These are phyloP conservation scores for Eciton burchellii DNA, from an alignment of 1,140 invertebrate species.

Conservation along the genomic window DNA sequence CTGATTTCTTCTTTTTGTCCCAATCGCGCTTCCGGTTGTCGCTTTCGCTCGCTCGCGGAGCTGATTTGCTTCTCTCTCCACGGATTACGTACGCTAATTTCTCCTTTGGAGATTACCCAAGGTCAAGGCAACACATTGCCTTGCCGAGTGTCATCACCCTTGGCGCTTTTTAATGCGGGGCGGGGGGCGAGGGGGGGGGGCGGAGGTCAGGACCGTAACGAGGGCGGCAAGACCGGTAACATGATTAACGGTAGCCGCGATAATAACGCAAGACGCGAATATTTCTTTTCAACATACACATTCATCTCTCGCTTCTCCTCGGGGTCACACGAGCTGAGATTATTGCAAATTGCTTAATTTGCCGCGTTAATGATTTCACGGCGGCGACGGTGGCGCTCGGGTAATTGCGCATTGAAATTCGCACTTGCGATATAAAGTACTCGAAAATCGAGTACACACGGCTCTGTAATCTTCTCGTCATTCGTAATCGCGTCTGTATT, in stretches of 20 bases:
- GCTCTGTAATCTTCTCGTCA: no score
- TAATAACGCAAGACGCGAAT: constrained; percentile 30
- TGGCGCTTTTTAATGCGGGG: constrained; percentile 28
- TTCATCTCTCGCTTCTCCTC: not conserved
- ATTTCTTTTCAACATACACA: constrained; percentile 24
- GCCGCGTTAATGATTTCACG: constrained; percentile 27
- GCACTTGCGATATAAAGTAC: constrained; percentile 7
- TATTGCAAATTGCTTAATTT: not conserved
- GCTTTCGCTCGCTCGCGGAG: no score
- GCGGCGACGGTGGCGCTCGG: not conserved
- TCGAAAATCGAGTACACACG: no score
- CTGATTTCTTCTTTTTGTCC: no score
- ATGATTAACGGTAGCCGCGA: constrained; percentile 36
- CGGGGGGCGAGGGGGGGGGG: no score
- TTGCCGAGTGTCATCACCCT: not conserved
- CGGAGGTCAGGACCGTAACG: constrained; percentile 1
- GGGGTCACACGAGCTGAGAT: not conserved
- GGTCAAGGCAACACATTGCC: not conserved
- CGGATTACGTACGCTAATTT: not conserved
- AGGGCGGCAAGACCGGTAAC: constrained; percentile 16
- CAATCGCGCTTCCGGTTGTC: no score
- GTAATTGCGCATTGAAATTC: constrained; percentile 29
- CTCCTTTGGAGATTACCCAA: no score
- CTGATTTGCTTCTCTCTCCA: not conserved
- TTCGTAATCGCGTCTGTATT: not conserved